Conservation (phyloP, 2,888 invertebrate genomes). For the Epiperipatus broadwayi region DNA sequence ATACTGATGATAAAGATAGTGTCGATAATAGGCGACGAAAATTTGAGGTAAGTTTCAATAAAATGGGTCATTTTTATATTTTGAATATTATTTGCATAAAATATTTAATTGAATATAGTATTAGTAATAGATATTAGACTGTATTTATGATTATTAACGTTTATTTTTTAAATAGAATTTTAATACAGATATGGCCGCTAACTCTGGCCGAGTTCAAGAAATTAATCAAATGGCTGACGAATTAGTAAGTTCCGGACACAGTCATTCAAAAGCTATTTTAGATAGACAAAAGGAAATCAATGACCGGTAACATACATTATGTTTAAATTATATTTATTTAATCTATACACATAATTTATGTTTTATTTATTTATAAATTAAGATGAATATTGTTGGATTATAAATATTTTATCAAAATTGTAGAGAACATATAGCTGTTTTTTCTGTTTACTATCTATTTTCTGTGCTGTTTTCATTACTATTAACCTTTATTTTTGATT, state of each 20-base stretch:
- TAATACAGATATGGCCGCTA: constrained; percentile 82
- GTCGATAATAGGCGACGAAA: constrained; percentile 82
- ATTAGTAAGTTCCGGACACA: constrained; percentile 61
- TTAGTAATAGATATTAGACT: neutral
- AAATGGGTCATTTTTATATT: constrained; percentile 4
- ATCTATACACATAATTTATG: no score
- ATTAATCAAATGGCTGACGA: constrained; percentile 70
- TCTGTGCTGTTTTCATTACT: no score
- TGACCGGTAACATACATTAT: constrained; percentile 37
- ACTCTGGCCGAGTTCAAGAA: constrained; percentile 69
- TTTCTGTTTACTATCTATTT: no score
- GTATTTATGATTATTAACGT: neutral
- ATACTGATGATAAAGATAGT: constrained; percentile 64
- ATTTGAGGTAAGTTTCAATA: constrained; percentile 49
- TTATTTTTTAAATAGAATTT: constrained; percentile 44
- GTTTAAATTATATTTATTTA: no score
- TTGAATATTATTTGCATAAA: neutral
- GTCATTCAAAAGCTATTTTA: constrained; percentile 58
- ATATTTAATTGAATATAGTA: neutral
- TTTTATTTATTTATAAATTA: no score
- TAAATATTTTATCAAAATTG: no score
- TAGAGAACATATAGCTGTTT: no score
- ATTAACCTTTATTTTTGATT: no score
- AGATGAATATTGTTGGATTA: no score
- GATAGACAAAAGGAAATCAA: constrained; percentile 61